Conservation (phyloP, 2,888 invertebrate genomes). For the Xylophagus ater region DNA sequence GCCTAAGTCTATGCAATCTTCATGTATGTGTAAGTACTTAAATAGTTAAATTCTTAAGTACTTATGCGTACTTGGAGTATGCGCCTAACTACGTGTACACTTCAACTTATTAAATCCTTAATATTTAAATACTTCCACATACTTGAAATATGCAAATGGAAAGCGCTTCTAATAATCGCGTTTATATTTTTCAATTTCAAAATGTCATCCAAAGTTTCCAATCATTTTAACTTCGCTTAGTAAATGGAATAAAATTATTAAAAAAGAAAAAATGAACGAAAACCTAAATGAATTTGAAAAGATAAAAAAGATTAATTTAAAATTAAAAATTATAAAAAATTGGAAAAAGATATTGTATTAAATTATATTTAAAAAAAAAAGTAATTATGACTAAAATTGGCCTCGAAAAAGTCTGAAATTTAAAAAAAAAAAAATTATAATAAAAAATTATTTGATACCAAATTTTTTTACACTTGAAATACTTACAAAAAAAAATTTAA, state of each 20-base stretch:
- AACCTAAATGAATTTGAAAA: conserved; percentile 1
- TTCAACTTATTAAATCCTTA: conserved; percentile 1
- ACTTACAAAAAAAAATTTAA: conserved; percentile 3
- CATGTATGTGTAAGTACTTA: too few species aligned
- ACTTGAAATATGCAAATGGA: too few species aligned
- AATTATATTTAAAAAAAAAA: conserved; percentile 4
- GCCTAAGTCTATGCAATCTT: too few species aligned
- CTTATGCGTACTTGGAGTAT: too few species aligned
- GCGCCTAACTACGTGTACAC: too few species aligned
- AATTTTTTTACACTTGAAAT: conserved; percentile 18
- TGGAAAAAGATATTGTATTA: conserved; percentile 3
- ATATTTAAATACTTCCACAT: too few species aligned
- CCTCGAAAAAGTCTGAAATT: conserved; percentile 22
- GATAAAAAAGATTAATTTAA: neutral
- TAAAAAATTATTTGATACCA: conserved; percentile 20
- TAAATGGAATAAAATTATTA: neutral
- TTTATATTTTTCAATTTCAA: neutral
- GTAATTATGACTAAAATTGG: conserved; percentile 17
- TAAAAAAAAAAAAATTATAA: neutral
- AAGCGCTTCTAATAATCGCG: conserved; percentile 6
- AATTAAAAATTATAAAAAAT: conserved; percentile 9
- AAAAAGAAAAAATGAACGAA: neutral
- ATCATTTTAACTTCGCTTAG: neutral
- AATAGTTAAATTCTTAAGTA: too few species aligned
- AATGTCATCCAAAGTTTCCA: neutral